Evolutionary conservation across 2,888 invertebrate species (phyloP), one percentile per base, ranked within the genome.

Genomic region (Corythucha ciliata): DNA sequence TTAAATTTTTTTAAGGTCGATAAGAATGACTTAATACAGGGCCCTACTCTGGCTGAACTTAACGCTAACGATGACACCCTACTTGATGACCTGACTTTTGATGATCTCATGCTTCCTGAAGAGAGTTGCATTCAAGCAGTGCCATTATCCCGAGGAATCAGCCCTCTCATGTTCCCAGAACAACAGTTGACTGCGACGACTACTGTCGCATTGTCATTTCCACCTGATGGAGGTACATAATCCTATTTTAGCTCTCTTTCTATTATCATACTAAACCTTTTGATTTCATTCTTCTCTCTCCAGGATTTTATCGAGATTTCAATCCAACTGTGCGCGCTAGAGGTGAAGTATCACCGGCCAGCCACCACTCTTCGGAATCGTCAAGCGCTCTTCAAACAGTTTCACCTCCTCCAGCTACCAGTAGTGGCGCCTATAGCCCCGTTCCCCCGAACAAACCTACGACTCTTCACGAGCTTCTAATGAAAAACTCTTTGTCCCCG

Each of bases 51-150:
- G 49, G 86, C 87, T 0, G 89, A 90, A 66, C 69, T 91, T 46
- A 87, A 87, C 70, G 83, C 84, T 16, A 87, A 87, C 62, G 88
- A 89, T 59, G 61, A 62, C 45, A 61, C 61, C 24, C 74, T 89
- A 36, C 67, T 86, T 50, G 86, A 84, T 64, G 88, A 88, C 68
- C 75, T 90, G 58, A 89, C 84, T 68, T 86, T 90, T 67, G 89
- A 89, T 66, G 89, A 89, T 67, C 70, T 90, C 40, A 69, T 84
- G 16, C 67, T 85, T 59, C 83, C 85, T 1, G 81, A 81, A 62
- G 84, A 83, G 63, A 74, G 70, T 65, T 74, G 72, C 61, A 68
- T 75, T 46, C 74, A 73, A 60, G 57, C 52, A 14, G 36, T 37
- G 26, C 32, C 29, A 14, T 41, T 37, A 29, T 25, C 29, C 5